These are phyloP conservation scores for Hoplostethus mediterraneus DNA, from an alignment of 2,797 vertebrate species.

Conservation along the genomic window DNA sequence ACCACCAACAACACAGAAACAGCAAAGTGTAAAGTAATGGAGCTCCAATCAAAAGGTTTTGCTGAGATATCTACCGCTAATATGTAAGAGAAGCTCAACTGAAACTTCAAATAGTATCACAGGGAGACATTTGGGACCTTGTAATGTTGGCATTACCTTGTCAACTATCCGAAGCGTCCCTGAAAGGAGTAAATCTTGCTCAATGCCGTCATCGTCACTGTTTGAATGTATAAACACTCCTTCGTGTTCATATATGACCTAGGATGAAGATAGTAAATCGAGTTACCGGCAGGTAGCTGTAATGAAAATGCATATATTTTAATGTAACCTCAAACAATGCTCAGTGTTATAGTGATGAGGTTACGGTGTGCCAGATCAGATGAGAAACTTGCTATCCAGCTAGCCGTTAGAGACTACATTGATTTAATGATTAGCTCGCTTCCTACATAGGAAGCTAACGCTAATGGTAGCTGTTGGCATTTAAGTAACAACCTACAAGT, in stretches of 20 bases:
- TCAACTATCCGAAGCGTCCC: conserved; percentile 91
- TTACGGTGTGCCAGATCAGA: too few species aligned
- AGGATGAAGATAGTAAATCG: conserved; percentile 30
- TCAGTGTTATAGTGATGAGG: not conserved
- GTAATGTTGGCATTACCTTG: conserved; percentile 84
- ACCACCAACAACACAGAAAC: not conserved
- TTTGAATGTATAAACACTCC: conserved; percentile 94
- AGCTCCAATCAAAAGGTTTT: too few species aligned
- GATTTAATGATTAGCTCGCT: not conserved
- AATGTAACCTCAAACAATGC: not conserved
- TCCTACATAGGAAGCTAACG: not conserved
- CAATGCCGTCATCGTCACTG: conserved; percentile 83
- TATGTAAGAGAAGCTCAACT: not conserved
- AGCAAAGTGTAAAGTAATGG: too few species aligned
- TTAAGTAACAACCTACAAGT: too few species aligned
- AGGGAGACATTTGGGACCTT: not conserved
- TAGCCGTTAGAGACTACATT: too few species aligned
- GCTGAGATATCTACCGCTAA: too few species aligned
- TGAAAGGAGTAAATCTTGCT: conserved; percentile 90
- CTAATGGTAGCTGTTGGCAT: not conserved
- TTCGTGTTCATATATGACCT: conserved; percentile 94
- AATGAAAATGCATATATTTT: not conserved
- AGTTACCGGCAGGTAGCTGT: not conserved
- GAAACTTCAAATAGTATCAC: not conserved
- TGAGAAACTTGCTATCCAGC: too few species aligned